Conservation (phyloP, 2,113 vertebrate species). For the Ctenomys sociabilis region DNA sequence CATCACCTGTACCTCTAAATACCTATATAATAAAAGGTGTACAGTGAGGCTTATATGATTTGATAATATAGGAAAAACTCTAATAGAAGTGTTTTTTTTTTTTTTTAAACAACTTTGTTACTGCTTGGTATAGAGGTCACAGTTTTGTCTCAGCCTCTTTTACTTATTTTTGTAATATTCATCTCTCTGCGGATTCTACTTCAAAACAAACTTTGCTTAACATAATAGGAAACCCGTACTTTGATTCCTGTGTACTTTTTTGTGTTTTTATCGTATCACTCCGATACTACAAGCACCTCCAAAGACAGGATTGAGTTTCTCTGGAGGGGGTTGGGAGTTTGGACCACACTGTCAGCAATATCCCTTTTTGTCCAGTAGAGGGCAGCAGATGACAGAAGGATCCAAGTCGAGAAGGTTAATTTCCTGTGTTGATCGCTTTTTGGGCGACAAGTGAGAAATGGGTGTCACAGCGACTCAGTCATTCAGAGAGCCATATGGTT, state of each 20-base stretch:
- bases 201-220: neutral
- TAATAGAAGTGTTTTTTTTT: neutral
- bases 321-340: neutral
- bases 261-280: neutral
- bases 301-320: neutral
- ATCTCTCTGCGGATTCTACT: neutral
- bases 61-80: neutral
- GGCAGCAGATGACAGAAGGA: conserved; percentile 62
- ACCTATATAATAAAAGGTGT: neutral
- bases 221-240: neutral
- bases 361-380: conserved; percentile 58
- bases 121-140: neutral
- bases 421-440: conserved; percentile 10
- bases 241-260: neutral
- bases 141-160: neutral
- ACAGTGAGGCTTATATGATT: neutral
- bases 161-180: neutral
- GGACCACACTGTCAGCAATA: neutral
- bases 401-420: neutral
- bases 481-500: conserved; percentile 61
- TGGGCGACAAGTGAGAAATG: conserved; percentile 49
- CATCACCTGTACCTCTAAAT: neutral
- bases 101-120: neutral
- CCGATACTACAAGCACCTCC: neutral
- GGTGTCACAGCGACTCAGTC: conserved; percentile 51